Conservation (phyloP, 2,113 vertebrate genomes). For the Syngnathus typhle region DNA sequence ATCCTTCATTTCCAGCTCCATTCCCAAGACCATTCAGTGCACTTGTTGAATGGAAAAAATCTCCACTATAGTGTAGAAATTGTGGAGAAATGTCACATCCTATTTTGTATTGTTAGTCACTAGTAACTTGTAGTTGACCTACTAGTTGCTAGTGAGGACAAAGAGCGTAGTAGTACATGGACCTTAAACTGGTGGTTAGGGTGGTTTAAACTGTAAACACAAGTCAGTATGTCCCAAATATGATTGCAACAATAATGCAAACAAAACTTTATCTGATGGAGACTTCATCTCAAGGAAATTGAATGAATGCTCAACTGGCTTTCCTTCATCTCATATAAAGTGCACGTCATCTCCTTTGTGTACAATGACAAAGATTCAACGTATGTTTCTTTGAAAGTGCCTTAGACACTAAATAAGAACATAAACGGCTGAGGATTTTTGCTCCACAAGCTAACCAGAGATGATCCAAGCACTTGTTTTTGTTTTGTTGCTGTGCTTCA, state of each 20-base stretch:
- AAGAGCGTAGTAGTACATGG: background rate
- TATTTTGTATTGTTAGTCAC: background rate
- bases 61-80: no score
- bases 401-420: slow-evolving; percentile 94
- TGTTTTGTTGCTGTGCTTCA: slow-evolving; percentile 73
- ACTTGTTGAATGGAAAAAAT: background rate
- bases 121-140: background rate
- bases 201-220: no score
- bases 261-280: no score
- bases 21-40: no score
- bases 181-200: background rate
- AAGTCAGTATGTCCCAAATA: no score
- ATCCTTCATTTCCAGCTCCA: background rate
- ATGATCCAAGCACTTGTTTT: slow-evolving; percentile 38
- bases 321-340: background rate
- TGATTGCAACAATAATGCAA: no score
- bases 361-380: slow-evolving; percentile 36
- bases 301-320: background rate
- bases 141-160: background rate
- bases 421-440: slow-evolving; percentile 44
- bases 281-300: background rate
- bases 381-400: slow-evolving; percentile 88
- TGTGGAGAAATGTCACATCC: no score
- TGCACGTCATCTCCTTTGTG: slow-evolving; percentile 14
- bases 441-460: slow-evolving; percentile 10